These are phyloP conservation scores for Strigamia maritima DNA, from an alignment of 2,888 invertebrate genomes.

Conservation along the genomic window DNA sequence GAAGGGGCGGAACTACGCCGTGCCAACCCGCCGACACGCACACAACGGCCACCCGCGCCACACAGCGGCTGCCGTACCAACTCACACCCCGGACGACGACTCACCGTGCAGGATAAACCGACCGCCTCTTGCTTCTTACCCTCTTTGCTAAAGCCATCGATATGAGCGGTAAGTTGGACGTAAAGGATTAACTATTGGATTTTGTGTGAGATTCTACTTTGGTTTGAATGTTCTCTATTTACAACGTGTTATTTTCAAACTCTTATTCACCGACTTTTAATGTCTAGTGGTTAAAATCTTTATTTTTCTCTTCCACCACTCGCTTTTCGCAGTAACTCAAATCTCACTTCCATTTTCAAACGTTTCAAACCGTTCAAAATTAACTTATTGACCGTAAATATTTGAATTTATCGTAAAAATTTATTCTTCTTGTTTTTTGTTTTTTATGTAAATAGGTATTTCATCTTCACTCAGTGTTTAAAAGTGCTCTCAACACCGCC, in stretches of 20 bases:
- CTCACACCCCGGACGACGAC: constrained; percentile 34
- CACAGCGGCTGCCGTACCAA: constrained; percentile 28
- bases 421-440: not conserved
- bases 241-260: not conserved
- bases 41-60: constrained; percentile 31
- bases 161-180: constrained; percentile 21
- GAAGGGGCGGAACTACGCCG: constrained; percentile 28
- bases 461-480: not conserved
- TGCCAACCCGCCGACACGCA: constrained; percentile 34
- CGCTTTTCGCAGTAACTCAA: not conserved
- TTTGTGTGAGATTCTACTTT: not conserved
- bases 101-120: constrained; percentile 28
- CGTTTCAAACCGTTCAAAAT: too few relatives aligned
- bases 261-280: not conserved
- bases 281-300: not conserved
- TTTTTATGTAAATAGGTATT: not conserved
- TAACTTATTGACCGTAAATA: not conserved
- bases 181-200: not conserved
- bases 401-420: too few relatives aligned
- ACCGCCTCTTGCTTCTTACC: not conserved
- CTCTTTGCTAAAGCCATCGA: constrained; percentile 20
- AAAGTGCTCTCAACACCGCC: constrained; percentile 21
- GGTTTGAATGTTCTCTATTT: not conserved
- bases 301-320: not conserved
- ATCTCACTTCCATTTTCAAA: too few relatives aligned